Percentiles rank a stretch among this genome's conserved stretches.
Evolutionary conservation across 2,888 invertebrate species (phyloP).

Genomic region (Teinopalpus imperialis): DNA sequence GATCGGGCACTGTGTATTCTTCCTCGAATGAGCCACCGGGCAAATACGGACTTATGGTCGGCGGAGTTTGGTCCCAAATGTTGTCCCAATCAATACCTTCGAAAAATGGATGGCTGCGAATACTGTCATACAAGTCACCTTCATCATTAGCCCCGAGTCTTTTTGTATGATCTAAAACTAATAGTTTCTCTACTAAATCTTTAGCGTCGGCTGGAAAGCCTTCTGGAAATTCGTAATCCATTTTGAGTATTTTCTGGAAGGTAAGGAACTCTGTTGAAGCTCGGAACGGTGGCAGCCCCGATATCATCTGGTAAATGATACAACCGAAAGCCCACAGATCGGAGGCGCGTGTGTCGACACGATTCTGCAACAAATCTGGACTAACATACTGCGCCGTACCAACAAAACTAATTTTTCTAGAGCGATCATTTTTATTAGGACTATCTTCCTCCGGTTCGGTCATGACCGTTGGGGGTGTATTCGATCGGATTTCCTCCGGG

Average conservation of each 20-base stretch:
- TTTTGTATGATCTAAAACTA: slow-evolving; percentile 90
- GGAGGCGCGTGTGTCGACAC: slow-evolving; percentile 88
- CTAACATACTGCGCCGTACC: slow-evolving; percentile 99
- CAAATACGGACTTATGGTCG: slow-evolving; percentile 90
- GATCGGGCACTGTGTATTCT: slow-evolving; percentile 87
- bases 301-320: slow-evolving; percentile 97
- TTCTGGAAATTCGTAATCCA: slow-evolving; percentile 95
- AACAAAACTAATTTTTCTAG: slow-evolving; percentile 93
- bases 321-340: slow-evolving; percentile 99
- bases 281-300: slow-evolving; percentile 95
- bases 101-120: slow-evolving; percentile 95
- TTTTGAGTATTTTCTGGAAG: slow-evolving; percentile 95
- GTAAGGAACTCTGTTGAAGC: slow-evolving; percentile 97
- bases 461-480: slow-evolving; percentile 34
- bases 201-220: slow-evolving; percentile 93
- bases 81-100: slow-evolving; percentile 91
- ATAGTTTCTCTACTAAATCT: slow-evolving; percentile 92
- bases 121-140: slow-evolving; percentile 87
- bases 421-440: slow-evolving; percentile 61
- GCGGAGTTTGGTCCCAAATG: slow-evolving; percentile 89
- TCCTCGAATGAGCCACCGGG: slow-evolving; percentile 87
- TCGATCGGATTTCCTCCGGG: slow-evolving; percentile 53
- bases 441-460: slow-evolving; percentile 50
- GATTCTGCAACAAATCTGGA: slow-evolving; percentile 95
- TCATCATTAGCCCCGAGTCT: slow-evolving; percentile 91